Conservation (phyloP, 1,140 invertebrate genomes). For the Acromyrmex heyeri region DNA sequence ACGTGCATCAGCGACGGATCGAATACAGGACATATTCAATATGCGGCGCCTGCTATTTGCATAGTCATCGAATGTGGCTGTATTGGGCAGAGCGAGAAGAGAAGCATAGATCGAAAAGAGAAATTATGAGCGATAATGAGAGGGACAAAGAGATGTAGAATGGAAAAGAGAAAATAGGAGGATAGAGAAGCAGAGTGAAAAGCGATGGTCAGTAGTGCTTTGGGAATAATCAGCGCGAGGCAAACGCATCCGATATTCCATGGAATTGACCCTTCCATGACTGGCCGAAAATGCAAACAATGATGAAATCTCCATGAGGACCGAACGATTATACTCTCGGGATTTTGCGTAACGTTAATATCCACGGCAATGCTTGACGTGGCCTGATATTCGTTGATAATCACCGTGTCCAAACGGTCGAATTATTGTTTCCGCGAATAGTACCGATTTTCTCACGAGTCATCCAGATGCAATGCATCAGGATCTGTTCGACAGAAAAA, state of each 20-base stretch:
- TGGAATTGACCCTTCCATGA: constrained; percentile 75
- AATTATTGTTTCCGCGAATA: constrained; percentile 53
- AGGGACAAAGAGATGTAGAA: neutral
- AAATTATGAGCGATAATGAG: constrained; percentile 11
- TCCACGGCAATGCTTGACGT: constrained; percentile 66
- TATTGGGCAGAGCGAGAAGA: neutral
- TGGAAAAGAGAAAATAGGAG: neutral
- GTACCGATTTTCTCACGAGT: constrained; percentile 38
- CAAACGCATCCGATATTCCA: constrained; percentile 68
- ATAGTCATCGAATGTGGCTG: constrained; percentile 20
- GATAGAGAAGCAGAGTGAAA: constrained; percentile 5
- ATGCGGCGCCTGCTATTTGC: constrained; percentile 61
- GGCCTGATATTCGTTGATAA: constrained; percentile 64
- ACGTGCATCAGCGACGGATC: constrained; percentile 52
- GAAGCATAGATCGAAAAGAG: neutral
- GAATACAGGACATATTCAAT: constrained; percentile 62
- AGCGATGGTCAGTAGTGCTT: constrained; percentile 67
- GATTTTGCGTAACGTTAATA: constrained; percentile 65
- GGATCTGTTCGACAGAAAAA: constrained; percentile 3
- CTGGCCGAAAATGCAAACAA: constrained; percentile 79
- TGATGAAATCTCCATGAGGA: constrained; percentile 76
- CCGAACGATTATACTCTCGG: constrained; percentile 78
- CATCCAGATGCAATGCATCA: neutral
- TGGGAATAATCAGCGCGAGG: constrained; percentile 79
- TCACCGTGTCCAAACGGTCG: constrained; percentile 23